Evolutionary conservation across 2,113 vertebrate genomes (phyloP).

Genomic region (Tachuris rubrigastra): DNA sequence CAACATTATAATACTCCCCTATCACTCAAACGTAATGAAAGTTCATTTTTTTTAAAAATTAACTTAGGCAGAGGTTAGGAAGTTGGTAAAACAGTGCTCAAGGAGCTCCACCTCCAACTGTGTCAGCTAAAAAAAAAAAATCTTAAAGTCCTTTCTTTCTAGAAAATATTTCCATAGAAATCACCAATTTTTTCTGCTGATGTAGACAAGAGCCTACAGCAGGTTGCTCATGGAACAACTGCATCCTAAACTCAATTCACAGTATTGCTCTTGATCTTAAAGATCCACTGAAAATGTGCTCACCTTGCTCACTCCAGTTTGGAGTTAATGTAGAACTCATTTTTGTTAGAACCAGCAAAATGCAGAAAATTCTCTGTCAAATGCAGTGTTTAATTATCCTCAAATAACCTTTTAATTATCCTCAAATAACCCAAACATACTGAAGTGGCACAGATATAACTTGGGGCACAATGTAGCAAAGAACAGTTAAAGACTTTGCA

Average conservation of each 20-base stretch:
- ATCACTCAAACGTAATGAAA: not conserved
- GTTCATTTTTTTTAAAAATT: not conserved
- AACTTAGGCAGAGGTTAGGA: not conserved
- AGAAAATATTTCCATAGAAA: not conserved
- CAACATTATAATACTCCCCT: not conserved
- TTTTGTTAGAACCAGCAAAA: not conserved
- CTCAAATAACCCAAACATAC: not conserved
- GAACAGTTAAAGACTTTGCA: conserved; percentile 30
- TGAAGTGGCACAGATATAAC: not conserved
- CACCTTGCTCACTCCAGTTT: not conserved
- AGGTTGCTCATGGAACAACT: not conserved
- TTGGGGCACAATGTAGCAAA: not conserved
- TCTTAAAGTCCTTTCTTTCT: not conserved
- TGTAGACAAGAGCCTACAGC: not conserved
- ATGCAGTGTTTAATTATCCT: not conserved
- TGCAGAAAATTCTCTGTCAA: not conserved
- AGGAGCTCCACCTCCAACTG: not conserved
- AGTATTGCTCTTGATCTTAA: not conserved
- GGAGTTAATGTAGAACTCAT: not conserved
- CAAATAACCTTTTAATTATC: not conserved
- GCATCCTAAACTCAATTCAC: not conserved
- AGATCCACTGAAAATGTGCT: not conserved
- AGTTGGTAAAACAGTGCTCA: not conserved
- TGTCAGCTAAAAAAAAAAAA: not conserved
- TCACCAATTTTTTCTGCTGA: not conserved